Evolutionary conservation across 2,113 vertebrate species (phyloP).

Genomic region (Thamnaconus septentrionalis): DNA sequence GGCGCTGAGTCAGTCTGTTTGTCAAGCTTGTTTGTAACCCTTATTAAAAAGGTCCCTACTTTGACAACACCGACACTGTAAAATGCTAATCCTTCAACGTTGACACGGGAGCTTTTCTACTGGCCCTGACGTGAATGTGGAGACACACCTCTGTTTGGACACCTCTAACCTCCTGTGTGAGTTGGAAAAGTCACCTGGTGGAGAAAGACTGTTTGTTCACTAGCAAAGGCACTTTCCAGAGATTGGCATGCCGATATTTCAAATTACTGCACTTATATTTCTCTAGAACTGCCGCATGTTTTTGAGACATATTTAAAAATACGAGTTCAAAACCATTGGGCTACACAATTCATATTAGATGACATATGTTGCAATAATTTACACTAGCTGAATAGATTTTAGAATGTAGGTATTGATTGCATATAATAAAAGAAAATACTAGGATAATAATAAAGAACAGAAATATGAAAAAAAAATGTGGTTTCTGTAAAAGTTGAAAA

Average conservation of each 20-base stretch:
- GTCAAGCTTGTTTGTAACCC: slow-evolving; percentile 21
- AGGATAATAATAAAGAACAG: not conserved
- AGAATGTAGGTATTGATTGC: too few relatives aligned
- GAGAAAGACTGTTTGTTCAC: not conserved
- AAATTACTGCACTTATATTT: not conserved
- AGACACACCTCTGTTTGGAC: slow-evolving; percentile 50
- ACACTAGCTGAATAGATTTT: too few relatives aligned
- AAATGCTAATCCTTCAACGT: slow-evolving; percentile 27
- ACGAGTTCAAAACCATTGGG: too few relatives aligned
- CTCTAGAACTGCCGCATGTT: too few relatives aligned
- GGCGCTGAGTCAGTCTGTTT: slow-evolving; percentile 1
- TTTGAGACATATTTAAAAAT: too few relatives aligned
- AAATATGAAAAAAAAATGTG: not conserved
- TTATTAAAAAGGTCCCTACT: not conserved
- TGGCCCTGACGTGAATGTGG: slow-evolving; percentile 20
- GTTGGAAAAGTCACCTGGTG: slow-evolving; percentile 17
- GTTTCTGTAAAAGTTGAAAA: not conserved
- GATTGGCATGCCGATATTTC: not conserved
- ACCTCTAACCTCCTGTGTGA: not conserved
- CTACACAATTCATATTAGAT: too few relatives aligned
- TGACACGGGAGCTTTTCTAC: slow-evolving; percentile 39
- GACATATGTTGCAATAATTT: too few relatives aligned
- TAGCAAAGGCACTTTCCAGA: not conserved
- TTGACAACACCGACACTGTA: slow-evolving; percentile 6
- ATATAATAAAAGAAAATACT: too few relatives aligned